phyloP scores from a whole-genome alignment of 2,888 invertebrate genomes.

The Heteromyza rotundicornis region DNA sequence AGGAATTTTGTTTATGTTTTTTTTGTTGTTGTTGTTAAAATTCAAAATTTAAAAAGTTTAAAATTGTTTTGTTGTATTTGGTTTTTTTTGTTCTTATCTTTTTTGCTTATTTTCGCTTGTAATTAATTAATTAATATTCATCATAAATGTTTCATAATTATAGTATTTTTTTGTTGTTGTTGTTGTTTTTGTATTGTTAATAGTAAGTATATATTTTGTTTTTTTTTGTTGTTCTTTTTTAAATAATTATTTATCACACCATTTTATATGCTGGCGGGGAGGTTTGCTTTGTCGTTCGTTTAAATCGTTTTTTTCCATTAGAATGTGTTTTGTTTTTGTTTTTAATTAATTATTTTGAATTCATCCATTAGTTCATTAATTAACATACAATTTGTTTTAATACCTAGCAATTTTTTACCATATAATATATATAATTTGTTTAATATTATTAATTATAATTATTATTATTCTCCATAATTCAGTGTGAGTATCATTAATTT shows the following conservation, averaged over 20 bases:
- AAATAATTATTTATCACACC: slow-evolving; percentile 51
- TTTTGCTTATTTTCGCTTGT: background rate
- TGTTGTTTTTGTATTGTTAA: slow-evolving; percentile 10
- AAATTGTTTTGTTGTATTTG: background rate
- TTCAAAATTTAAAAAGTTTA: slow-evolving; percentile 19
- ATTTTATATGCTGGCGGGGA: slow-evolving; percentile 59
- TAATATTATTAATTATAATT: too few relatives aligned
- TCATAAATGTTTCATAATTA: background rate
- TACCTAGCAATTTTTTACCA: slow-evolving; percentile 17
- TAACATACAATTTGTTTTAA: slow-evolving; percentile 23
- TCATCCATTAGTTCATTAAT: slow-evolving; percentile 12
- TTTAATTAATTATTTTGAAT: background rate
- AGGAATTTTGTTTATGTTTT: slow-evolving; percentile 22
- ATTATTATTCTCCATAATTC: slow-evolving; percentile 6
- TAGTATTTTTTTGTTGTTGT: background rate
- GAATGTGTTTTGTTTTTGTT: slow-evolving; percentile 2
- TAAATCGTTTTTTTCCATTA: slow-evolving; percentile 9
- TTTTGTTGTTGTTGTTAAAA: background rate
- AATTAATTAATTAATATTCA: too few relatives aligned
- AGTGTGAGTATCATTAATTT: background rate
- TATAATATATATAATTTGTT: slow-evolving; percentile 5
- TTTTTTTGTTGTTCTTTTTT: slow-evolving; percentile 29
- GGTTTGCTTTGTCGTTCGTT: slow-evolving; percentile 47
- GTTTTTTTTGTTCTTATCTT: background rate
- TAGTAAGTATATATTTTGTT: slow-evolving; percentile 23